A percentile compares a stretch with the other conserved stretches of the same genome.
phyloP scores from a whole-genome alignment of 2,113 vertebrate genomes.

The Mus spicilegus region DNA sequence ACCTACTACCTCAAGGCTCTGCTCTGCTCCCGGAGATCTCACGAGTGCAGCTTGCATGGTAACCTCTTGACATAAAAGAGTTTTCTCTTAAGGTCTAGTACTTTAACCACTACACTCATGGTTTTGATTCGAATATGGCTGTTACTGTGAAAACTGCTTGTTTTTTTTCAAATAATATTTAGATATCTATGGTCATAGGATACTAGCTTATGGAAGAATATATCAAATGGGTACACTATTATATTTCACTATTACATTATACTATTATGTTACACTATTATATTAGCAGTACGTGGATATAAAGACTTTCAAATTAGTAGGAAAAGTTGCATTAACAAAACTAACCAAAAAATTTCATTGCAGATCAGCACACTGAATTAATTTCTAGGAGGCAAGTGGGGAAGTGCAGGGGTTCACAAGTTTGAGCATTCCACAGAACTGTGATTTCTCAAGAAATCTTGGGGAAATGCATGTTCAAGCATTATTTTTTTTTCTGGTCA shows the following conservation, averaged over 20 bases:
- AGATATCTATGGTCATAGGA: not conserved
- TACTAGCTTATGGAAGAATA: not conserved
- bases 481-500: not conserved
- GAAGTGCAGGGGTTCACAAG: not conserved
- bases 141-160: not conserved
- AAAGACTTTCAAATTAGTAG: not conserved
- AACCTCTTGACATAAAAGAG: not conserved
- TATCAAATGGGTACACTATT: not conserved
- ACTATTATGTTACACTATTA: not conserved
- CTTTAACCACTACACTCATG: not conserved
- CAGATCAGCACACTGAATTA: not conserved
- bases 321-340: conserved; percentile 11
- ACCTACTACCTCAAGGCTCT: not conserved
- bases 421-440: not conserved
- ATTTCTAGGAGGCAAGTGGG: not conserved
- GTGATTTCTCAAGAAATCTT: not conserved
- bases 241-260: not conserved
- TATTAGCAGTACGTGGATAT: not conserved
- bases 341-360: not conserved
- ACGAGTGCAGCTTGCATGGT: not conserved
- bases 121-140: conserved; percentile 26
- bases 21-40: not conserved
- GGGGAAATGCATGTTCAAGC: not conserved
- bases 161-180: conserved; percentile 46
- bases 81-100: not conserved